Evolutionary conservation across 2,888 invertebrate genomes (phyloP), one percentile per base, ranked within the genome.

Genomic region (Drosophila pegasa): DNA sequence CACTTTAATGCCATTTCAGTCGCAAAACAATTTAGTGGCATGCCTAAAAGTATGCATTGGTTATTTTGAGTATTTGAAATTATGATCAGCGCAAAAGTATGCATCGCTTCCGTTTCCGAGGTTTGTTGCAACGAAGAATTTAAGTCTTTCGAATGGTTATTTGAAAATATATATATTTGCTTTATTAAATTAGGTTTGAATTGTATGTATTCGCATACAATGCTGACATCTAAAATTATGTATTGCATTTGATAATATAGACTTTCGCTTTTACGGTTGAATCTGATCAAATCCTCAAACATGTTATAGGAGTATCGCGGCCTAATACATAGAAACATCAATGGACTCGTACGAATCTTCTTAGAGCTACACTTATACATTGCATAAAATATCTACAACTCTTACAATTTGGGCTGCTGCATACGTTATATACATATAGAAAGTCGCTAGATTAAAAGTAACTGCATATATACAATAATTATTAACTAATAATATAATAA

Each of bases 341-440:
- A 40, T 40, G 38, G 38, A 40, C 38, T 38, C 10, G 7, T 7
- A 37, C 8, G 37, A 38, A 18, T 18, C 16, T 14, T n/a, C 43
- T 43, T 43, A 43, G 16, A 45, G 12, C 16, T 29, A 29, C 5
- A 27, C 29, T 45, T 45, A 29, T 12, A 45, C 27, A 29, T 29
- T 45, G 45, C 16, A 27, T 29, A 45, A 45, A 29, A 33, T 33
- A 48, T 48, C 14, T 48, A 45, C 45, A 45, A 45, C 18, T 45
- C 27, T 29, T 48, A 33, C n/a, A 33, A 22, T 20, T 48, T 48
- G 45, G 45, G 27, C 10, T 45, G 27, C 10, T 27, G 31, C 31
- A 35, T 18, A 37, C n/a, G 16, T 37, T 27, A 47, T 47, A 29
- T 22, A 48, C 37, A 48, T 38, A 43, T 37, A 43, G n/a, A 27